Evolutionary conservation across 2,113 vertebrate genomes (phyloP).

Genomic region (Sebastes schlegelii): DNA sequence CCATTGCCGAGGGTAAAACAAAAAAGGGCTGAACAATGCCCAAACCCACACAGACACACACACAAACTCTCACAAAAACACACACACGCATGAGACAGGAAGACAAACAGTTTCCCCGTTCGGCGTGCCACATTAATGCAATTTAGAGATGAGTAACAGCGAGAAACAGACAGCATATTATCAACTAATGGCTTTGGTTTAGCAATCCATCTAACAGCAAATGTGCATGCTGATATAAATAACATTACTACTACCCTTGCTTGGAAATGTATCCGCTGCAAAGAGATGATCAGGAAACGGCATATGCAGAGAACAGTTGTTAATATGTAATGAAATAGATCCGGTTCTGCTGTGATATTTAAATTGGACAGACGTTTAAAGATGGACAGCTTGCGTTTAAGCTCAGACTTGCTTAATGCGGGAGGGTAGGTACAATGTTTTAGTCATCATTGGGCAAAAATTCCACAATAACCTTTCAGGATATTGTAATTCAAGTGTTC

Average conservation of each 20-base stretch:
- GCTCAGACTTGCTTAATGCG: not conserved
- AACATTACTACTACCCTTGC: constrained; percentile 62
- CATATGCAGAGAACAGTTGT: constrained; percentile 11
- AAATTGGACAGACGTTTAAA: not conserved
- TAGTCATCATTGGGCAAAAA: too few species aligned
- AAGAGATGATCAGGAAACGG: constrained; percentile 24
- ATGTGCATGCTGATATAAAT: constrained; percentile 80
- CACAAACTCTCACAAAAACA: constrained; percentile 12
- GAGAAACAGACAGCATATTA: constrained; percentile 81
- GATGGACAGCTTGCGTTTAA: not conserved
- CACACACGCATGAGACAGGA: constrained; percentile 52
- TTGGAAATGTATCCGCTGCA: constrained; percentile 19
- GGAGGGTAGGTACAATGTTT: too few species aligned
- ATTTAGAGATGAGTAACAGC: constrained; percentile 81
- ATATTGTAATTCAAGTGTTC: too few species aligned
- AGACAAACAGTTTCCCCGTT: constrained; percentile 74
- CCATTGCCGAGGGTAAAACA: constrained; percentile 43
- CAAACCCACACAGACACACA: constrained; percentile 21
- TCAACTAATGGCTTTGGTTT: constrained; percentile 79
- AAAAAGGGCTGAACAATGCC: constrained; percentile 47
- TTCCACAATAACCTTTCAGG: too few species aligned
- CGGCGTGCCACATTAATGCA: constrained; percentile 75
- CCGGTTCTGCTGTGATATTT: constrained; percentile 6
- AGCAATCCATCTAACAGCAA: constrained; percentile 77
- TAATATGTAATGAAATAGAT: constrained; percentile 16